Evolutionary conservation across 1,140 invertebrate species (phyloP), one percentile per base, ranked within the genome.

Genomic region (Psilanteris sp.): DNA sequence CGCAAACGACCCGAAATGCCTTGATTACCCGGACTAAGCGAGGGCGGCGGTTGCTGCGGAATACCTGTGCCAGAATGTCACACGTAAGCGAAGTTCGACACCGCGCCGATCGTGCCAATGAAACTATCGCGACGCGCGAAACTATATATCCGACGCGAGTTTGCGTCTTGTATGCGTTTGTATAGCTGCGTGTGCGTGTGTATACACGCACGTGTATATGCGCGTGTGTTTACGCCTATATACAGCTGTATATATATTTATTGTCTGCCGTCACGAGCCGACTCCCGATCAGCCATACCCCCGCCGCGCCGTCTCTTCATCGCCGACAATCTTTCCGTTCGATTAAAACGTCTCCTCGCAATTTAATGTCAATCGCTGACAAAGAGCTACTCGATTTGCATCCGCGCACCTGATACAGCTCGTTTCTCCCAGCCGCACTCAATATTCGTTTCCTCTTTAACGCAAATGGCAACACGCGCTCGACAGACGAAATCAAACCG

Each of bases 11-110:
- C 78, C 50, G 70, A 70, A 77, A 71, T 39, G 39, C 64, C 59
- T 78, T 77, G 79, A 82, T 83, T 82, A 72, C 64, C 54, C 34
- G 29, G 20, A 57, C 26, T 26, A 29, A 46, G 71, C 62, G n/a
- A 41, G 81, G 50, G 57, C 22, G 9, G 15, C 64, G 78, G 55
- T 78, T 80, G 77, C 66, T 64, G 39, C 72, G 71, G 73, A 72
- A 80, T 80, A 81, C 66, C 71, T 62, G 66, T 73, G 64, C 67
- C 62, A 55, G 67, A 64, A 66, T 78, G 54, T 68, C 71, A 70
- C 73, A 73, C 72, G 81, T 73, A 68, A 78, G 43, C 79, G 14
- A 77, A 81, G 76, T 81, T 81, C 24, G 29, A 8, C 31, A 18
- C 34, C 43, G 29, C 37, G 36, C 34, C 13, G 26, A 11, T 32